A percentile compares a stretch with the other conserved stretches of the same genome.
Conservation (phyloP, 2,888 invertebrate genomes). For the Acleris literana region DNA sequence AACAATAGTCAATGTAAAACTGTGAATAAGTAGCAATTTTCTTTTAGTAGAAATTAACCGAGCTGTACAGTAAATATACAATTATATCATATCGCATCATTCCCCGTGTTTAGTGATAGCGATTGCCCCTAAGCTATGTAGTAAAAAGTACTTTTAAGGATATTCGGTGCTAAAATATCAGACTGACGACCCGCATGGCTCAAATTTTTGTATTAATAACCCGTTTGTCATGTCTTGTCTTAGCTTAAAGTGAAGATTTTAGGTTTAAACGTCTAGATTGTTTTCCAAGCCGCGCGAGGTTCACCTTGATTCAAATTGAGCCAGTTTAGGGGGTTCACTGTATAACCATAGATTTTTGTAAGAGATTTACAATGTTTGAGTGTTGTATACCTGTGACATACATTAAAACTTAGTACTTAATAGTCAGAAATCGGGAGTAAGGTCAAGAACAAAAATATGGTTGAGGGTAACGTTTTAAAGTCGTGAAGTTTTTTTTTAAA, state of each 20-base stretch:
- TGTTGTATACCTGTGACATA: slow-evolving; percentile 7
- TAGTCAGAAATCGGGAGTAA: too few relatives aligned
- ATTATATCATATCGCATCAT: slow-evolving; percentile 68
- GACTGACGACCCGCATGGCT: slow-evolving; percentile 70
- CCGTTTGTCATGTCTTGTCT: slow-evolving; percentile 44
- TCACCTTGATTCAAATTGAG: neutral
- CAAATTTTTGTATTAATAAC: slow-evolving; percentile 59
- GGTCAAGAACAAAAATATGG: too few relatives aligned
- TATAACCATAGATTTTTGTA: slow-evolving; percentile 8
- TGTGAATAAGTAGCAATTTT: slow-evolving; percentile 27
- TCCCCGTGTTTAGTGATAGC: slow-evolving; percentile 75
- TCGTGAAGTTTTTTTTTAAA: neutral
- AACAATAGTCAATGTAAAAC: neutral
- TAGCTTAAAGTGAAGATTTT: slow-evolving; percentile 12
- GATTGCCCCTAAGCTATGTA: slow-evolving; percentile 59
- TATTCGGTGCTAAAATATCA: slow-evolving; percentile 74
- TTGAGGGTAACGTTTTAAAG: neutral
- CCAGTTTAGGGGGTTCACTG: neutral
- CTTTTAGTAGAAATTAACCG: slow-evolving; percentile 31
- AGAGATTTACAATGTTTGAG: slow-evolving; percentile 7
- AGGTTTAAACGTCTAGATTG: neutral
- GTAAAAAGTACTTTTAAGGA: slow-evolving; percentile 59
- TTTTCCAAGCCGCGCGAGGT: slow-evolving; percentile 31
- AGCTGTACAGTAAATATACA: slow-evolving; percentile 42
- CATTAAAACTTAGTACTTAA: slow-evolving; percentile 14